Evolutionary conservation across 2,888 invertebrate genomes (phyloP).

Genomic region (Eristalinus aeneus): DNA sequence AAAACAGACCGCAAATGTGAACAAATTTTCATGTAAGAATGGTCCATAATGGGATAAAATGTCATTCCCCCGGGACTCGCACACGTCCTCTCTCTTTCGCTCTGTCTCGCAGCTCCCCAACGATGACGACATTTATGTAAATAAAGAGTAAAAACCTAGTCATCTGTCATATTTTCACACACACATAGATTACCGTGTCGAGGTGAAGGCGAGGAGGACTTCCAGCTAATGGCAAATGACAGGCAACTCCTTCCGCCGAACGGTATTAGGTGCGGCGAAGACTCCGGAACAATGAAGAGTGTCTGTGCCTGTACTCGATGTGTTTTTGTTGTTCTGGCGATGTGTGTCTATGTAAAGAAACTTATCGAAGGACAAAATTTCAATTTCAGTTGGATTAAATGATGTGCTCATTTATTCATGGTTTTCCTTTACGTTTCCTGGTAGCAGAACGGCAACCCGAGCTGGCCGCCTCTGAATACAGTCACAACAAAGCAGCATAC

Average conservation of each 20-base stretch:
- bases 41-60: conserved; percentile 6
- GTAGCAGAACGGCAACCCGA: background rate
- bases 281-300: background rate
- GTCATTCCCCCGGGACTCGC: conserved; percentile 12
- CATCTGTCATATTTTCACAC: background rate
- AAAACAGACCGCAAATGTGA: conserved; percentile 27
- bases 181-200: background rate
- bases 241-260: background rate
- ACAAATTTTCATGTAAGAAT: conserved; percentile 9
- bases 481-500: conserved; percentile 21
- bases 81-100: background rate
- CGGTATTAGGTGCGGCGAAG: background rate
- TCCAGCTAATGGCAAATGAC: background rate
- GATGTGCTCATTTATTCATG: conserved; percentile 31
- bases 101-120: background rate
- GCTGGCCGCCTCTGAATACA: background rate
- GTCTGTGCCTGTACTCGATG: background rate
- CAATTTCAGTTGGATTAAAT: conserved; percentile 25
- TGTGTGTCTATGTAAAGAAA: background rate
- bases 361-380: conserved; percentile 19
- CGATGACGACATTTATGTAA: conserved; percentile 50
- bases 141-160: conserved; percentile 31
- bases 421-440: background rate
- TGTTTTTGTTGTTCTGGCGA: background rate
- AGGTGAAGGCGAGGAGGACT: background rate